phyloP scores from a whole-genome alignment of 1,140 invertebrate species.

The Thereuonema tuberculata region DNA sequence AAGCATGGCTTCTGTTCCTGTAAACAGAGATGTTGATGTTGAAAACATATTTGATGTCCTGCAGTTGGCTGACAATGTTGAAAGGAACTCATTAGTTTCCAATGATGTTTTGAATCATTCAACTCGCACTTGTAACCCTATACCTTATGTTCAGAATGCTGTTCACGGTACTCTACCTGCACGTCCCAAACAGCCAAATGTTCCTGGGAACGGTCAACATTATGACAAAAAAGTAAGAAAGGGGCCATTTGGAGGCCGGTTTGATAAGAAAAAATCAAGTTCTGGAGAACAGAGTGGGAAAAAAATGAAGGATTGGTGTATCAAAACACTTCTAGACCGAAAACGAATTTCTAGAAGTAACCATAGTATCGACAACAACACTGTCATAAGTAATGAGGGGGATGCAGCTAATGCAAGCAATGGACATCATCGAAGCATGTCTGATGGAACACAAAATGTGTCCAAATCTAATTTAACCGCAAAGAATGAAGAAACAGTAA shows the following conservation, averaged over 20 bases:
- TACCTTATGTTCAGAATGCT: slow-evolving; percentile 60
- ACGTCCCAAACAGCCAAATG: slow-evolving; percentile 41
- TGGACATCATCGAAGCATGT: neutral
- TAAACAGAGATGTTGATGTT: slow-evolving; percentile 37
- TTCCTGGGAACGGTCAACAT: slow-evolving; percentile 25
- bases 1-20: slow-evolving; percentile 41
- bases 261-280: neutral
- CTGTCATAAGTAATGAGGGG: too few species aligned
- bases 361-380: neutral
- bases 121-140: slow-evolving; percentile 40
- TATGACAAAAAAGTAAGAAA: slow-evolving; percentile 24
- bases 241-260: slow-evolving; percentile 26
- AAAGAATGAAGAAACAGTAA: neutral
- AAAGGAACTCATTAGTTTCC: slow-evolving; percentile 28
- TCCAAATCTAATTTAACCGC: slow-evolving; percentile 12
- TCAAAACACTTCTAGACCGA: slow-evolving; percentile 3
- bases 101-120: slow-evolving; percentile 24
- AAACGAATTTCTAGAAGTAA: neutral
- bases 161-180: slow-evolving; percentile 36
- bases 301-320: slow-evolving; percentile 1
- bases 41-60: slow-evolving; percentile 33
- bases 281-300: neutral
- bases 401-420: neutral
- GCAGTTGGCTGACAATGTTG: slow-evolving; percentile 20
- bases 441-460: slow-evolving; percentile 11